These are phyloP conservation scores for Asbolus verrucosus DNA, from an alignment of 1,140 invertebrate species.

Conservation along the genomic window DNA sequence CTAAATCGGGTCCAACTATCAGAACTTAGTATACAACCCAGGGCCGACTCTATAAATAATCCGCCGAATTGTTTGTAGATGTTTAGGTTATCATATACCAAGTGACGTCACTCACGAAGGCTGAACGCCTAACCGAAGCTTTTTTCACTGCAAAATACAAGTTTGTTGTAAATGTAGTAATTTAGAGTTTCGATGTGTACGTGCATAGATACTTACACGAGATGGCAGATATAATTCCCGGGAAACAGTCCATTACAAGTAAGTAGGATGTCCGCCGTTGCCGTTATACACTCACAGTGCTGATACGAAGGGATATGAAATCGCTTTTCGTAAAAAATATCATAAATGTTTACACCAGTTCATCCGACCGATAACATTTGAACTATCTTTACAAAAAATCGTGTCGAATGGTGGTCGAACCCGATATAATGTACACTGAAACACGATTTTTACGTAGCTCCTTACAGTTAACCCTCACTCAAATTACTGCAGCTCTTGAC, in stretches of 20 bases:
- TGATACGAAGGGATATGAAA: constrained; percentile 41
- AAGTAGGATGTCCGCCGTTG: constrained; percentile 63
- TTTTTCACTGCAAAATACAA: constrained; percentile 8
- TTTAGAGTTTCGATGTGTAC: constrained; percentile 31
- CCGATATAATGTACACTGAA: neutral
- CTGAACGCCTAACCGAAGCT: neutral
- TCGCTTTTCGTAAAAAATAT: constrained; percentile 39
- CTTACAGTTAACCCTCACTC: no score
- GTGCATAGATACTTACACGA: constrained; percentile 51
- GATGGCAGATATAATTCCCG: constrained; percentile 61
- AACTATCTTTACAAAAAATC: constrained; percentile 32
- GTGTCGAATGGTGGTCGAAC: constrained; percentile 7
- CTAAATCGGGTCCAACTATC: neutral
- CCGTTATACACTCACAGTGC: constrained; percentile 40
- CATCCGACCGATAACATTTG: constrained; percentile 40
- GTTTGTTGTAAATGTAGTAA: constrained; percentile 27
- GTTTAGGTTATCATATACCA: neutral
- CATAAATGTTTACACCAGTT: constrained; percentile 46
- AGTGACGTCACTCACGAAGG: neutral
- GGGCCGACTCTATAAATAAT: constrained; percentile 3
- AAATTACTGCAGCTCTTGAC: no score
- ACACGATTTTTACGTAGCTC: no score
- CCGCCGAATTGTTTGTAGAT: constrained; percentile 10
- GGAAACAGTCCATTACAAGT: constrained; percentile 63
- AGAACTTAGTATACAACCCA: neutral